Evolutionary conservation across 2,888 invertebrate genomes (phyloP).

Genomic region (Steinernema scapterisci): DNA sequence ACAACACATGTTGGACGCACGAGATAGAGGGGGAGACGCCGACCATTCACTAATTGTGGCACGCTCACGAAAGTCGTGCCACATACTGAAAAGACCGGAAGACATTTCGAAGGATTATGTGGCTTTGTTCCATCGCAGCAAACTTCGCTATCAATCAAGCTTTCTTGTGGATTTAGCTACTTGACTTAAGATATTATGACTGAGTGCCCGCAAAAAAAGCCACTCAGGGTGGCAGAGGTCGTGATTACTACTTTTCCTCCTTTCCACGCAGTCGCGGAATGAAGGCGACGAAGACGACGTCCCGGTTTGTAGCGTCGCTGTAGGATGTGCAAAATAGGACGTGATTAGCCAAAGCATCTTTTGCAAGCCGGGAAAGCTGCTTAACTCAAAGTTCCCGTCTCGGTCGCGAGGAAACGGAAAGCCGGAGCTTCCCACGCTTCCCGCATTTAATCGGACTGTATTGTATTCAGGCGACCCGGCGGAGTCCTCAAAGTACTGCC

Average conservation of each 20-base stretch:
- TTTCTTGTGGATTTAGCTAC: constrained; percentile 22
- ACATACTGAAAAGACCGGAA: constrained; percentile 32
- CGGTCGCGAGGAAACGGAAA: no score
- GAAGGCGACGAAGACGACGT: no score
- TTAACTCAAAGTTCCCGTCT: no score
- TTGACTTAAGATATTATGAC: constrained; percentile 17
- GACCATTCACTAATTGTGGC: constrained; percentile 33
- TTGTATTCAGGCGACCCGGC: no score
- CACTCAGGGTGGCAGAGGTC: not conserved
- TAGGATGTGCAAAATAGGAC: no score
- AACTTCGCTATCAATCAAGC: constrained; percentile 33
- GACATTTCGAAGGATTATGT: constrained; percentile 31
- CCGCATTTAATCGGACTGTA: no score
- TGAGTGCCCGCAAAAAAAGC: constrained; percentile 3
- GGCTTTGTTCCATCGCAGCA: constrained; percentile 31
- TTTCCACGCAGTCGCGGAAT: not conserved
- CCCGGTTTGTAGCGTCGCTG: no score
- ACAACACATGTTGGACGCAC: constrained; percentile 17
- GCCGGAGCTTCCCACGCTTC: no score
- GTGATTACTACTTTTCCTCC: constrained; percentile 5
- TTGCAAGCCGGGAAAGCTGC: no score
- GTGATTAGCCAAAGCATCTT: no score
- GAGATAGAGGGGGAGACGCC: constrained; percentile 1
- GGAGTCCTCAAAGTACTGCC: no score
- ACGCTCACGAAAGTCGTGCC: constrained; percentile 20